Evolutionary conservation across 2,888 invertebrate species (phyloP).

Genomic region (Drosophila colorata): DNA sequence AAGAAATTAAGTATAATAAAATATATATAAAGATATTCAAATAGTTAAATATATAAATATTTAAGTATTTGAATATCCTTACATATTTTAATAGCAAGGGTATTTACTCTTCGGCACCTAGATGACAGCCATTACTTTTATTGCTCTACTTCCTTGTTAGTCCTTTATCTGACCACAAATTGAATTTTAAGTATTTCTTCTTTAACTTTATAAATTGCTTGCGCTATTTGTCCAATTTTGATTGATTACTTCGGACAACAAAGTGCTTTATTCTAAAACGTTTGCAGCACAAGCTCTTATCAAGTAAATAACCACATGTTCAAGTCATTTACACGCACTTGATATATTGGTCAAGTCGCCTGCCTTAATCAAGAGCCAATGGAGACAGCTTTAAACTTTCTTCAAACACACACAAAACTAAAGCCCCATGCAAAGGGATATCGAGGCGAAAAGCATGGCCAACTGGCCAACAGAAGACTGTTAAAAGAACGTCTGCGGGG

Average conservation of each 20-base stretch:
- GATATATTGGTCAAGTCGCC: constrained; percentile 9
- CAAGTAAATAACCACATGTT: neutral
- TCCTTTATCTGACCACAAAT: constrained; percentile 27
- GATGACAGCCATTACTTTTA: neutral
- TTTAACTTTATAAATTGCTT: constrained; percentile 6
- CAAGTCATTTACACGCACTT: constrained; percentile 13
- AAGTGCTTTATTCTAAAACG: neutral
- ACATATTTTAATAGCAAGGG: neutral
- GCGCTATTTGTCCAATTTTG: constrained; percentile 4
- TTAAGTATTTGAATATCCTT: too few species aligned
- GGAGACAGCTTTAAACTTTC: neutral
- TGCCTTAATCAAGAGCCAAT: too few species aligned
- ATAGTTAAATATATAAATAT: too few species aligned
- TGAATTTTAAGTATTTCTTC: constrained; percentile 40
- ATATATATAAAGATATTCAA: too few species aligned
- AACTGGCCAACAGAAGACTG: constrained; percentile 16
- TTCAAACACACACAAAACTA: neutral
- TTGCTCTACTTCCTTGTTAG: constrained; percentile 2
- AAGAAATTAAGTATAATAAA: too few species aligned
- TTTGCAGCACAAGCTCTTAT: neutral
- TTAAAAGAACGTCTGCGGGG: constrained; percentile 17
- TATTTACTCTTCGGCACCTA: neutral
- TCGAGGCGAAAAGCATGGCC: constrained; percentile 5
- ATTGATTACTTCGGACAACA: constrained; percentile 12
- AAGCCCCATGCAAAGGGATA: constrained; percentile 12